Base-by-base conservation (phyloP, 2,888 invertebrate genomes). In the Pheosia tremula region DNA sequence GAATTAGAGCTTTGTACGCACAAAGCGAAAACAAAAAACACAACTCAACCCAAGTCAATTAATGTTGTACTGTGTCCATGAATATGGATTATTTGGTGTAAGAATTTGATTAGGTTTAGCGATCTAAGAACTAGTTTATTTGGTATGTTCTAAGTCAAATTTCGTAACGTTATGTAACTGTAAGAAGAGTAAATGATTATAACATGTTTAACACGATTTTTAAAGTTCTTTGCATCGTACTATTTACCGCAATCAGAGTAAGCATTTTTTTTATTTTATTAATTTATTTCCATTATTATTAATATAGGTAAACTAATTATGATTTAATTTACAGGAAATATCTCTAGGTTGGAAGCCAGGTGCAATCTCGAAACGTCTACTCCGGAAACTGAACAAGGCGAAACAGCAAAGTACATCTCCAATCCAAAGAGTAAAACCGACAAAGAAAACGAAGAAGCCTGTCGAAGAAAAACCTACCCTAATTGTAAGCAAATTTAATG, bases 341-440 rank as follows among this genome's bases (percentile, higher is more conserved):
- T 67, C 74, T n/a, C 74, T 77, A 47, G 89, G 89, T 43, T 93
- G 93, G 93, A 87, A 77, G 62, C 93, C 93, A 4, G 93, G 93
- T 0, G 92, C 92, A 0, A 85, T 93, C 61, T 85, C 90, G 0
- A 89, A 87, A 59, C 81, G 81, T 8, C 79, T 93, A 5, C 77
- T 92, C 0, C 78, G 78, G 41, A 81, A 83, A 66, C 72, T 92
- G 6, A 87, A 85, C 38, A 79, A 82, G 60, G 89, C 85, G 0
- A 90, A 89, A 71, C 61, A 60, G 10, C 65, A 65, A 45, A 24
- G 24, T 24, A 79, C 72, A 13, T 72, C 69, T 2, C 68, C 73
- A 0, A 75, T 78, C 3, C 62, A 74, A 55, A 67, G 64, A 36
- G 62, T 71, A 0, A 82, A 75, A 60, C 79, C 76, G 3, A 61